Evolutionary conservation across 2,113 vertebrate genomes (phyloP), one percentile per base, ranked within the genome.

Genomic region (Camelus dromedarius): DNA sequence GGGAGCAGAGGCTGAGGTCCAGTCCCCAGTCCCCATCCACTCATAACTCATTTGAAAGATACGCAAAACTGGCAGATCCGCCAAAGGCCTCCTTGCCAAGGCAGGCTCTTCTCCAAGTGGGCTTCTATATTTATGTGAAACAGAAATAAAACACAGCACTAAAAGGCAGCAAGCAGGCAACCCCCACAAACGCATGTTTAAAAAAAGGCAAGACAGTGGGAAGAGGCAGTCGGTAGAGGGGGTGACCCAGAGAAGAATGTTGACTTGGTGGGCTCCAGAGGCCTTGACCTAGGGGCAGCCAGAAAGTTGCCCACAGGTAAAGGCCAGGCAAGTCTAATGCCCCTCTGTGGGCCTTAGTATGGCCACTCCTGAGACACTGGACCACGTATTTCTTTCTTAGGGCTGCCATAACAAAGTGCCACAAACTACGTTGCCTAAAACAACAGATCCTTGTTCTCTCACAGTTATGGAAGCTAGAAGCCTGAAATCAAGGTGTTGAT

Each of bases 41-140:
- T 95, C 91, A 35, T 97, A 98, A 98, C 79, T 98, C 86, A 95
- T 77, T 69, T 91, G 58, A 96, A 96, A 96, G 90, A 96, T 97
- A 96, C 89, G 54, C 96, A 94, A 89, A 96, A 67, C 66, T 92
- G 75, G 96, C 92, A 96, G 86, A 42, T 84, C 42, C 73, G 60
- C 84, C 62, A 64, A 91, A 73, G 48, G 16, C 32, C 81, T 96
- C 70, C 76, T 91, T 98, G 98, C 97, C 98, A 98, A 98, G 79
- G 66, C 80, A 73, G 94, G 97, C 89, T 42, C 58, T 62, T 46
- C 58, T 95, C 91, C 96, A 98, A 98, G 81, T 35, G 81, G 82
- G 35, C 76, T 97, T 98, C 96, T 98, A 90, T 97, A 79, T 97
- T 98, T 97, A 95, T 92, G 72, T 93, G 95, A 87, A 97, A 88